These are phyloP conservation scores for Poecilobothrus nobilitatus DNA, from an alignment of 2,888 invertebrate genomes.

Conservation along the genomic window DNA sequence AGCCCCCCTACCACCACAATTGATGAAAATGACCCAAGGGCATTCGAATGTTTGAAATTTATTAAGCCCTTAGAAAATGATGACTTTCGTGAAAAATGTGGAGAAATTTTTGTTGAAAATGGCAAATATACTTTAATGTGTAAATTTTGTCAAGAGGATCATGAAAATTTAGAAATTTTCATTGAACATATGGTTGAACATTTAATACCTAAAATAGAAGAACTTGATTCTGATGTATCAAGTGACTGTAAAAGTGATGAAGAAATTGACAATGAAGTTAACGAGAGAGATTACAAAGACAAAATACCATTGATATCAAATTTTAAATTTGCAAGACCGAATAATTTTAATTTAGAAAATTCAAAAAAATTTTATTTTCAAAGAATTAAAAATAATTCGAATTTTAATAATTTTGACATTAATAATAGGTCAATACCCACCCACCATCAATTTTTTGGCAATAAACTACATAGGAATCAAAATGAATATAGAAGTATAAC, in stretches of 20 bases:
- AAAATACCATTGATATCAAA: background rate
- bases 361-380: background rate
- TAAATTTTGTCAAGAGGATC: conserved; percentile 8
- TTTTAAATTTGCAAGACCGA: background rate
- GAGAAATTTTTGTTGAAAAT: conserved; percentile 9
- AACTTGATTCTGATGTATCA: background rate
- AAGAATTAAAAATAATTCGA: background rate
- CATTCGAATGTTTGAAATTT: background rate
- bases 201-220: conserved; percentile 8
- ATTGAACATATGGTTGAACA: conserved; percentile 8
- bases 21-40: background rate
- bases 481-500: background rate
- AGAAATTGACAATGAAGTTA: background rate
- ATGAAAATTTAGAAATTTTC: conserved; percentile 7
- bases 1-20: background rate
- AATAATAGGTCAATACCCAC: background rate
- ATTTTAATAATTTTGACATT: background rate
- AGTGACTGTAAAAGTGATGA: conserved; percentile 3
- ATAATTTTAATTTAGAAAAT: background rate
- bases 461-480: background rate
- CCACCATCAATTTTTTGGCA: background rate
- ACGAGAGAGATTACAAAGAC: background rate
- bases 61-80: background rate
- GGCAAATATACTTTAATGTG: conserved; percentile 2
- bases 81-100: conserved; percentile 8